A percentile compares a stretch with the other conserved stretches of the same genome.
Conservation (phyloP, 2,797 vertebrate genomes). For the Chelidonichthys spinosus region DNA sequence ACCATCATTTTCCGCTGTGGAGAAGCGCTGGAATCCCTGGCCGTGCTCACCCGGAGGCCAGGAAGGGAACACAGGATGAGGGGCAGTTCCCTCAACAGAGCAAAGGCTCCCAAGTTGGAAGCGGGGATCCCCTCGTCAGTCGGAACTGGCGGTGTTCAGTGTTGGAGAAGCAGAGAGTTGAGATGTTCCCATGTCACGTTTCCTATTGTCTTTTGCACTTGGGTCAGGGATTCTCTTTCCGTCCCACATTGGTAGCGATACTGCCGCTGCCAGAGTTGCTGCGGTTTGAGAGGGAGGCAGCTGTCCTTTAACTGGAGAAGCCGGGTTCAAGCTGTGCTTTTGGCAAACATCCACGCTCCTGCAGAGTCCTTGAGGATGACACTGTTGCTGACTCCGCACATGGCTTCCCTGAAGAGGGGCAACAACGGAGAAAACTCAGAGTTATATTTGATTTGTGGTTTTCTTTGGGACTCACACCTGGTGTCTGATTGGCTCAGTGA, state of each 20-base stretch:
- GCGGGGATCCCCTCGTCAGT: slow-evolving; percentile 66
- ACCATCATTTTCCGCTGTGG: slow-evolving; percentile 74
- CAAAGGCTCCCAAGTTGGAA: slow-evolving; percentile 34
- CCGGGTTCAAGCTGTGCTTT: slow-evolving; percentile 47
- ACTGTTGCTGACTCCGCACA: slow-evolving; percentile 55
- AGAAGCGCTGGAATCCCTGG: slow-evolving; percentile 61
- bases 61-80: slow-evolving; percentile 75
- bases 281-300: slow-evolving; percentile 53
- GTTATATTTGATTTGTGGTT: slow-evolving; percentile 10
- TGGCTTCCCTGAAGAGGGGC: slow-evolving; percentile 27
- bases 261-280: slow-evolving; percentile 45
- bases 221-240: slow-evolving; percentile 74
- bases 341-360: slow-evolving; percentile 52
- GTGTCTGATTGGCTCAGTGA: neutral
- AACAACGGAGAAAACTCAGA: slow-evolving; percentile 18
- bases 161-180: slow-evolving; percentile 81
- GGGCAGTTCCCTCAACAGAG: slow-evolving; percentile 53
- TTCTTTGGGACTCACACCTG: slow-evolving; percentile 18
- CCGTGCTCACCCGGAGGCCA: slow-evolving; percentile 38
- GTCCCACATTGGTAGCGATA: slow-evolving; percentile 47
- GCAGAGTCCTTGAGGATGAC: slow-evolving; percentile 59
- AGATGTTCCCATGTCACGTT: slow-evolving; percentile 80
- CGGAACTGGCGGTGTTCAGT: slow-evolving; percentile 68
- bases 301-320: slow-evolving; percentile 63
- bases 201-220: slow-evolving; percentile 76